Evolutionary conservation across 2,113 vertebrate genomes (phyloP).

Genomic region (Ochotona curzoniae): DNA sequence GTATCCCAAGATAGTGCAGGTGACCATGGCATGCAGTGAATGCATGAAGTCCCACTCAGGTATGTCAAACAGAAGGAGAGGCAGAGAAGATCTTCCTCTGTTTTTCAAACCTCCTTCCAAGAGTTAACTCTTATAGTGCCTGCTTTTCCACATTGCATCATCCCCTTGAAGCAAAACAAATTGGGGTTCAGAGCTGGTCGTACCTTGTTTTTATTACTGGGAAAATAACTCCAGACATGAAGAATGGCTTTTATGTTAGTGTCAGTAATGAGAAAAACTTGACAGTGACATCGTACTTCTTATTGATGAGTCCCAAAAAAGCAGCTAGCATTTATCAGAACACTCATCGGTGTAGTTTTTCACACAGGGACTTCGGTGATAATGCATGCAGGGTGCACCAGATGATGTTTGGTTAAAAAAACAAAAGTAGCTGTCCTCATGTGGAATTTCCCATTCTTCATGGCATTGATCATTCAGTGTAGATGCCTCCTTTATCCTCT

Average conservation of each 20-base stretch:
- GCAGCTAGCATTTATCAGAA: slow-evolving; percentile 33
- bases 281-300: background rate
- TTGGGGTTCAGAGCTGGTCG: background rate
- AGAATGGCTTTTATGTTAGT: slow-evolving; percentile 27
- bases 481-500: background rate
- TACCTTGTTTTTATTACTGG: slow-evolving; percentile 55
- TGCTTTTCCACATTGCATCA: background rate
- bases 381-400: background rate
- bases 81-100: background rate
- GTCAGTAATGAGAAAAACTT: slow-evolving; percentile 8
- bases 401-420: background rate
- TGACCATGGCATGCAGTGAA: background rate
- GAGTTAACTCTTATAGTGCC: background rate
- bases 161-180: background rate
- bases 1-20: background rate
- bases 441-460: background rate
- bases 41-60: background rate
- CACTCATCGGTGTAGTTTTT: background rate
- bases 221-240: background rate
- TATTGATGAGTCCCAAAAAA: background rate
- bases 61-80: background rate
- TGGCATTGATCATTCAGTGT: background rate
- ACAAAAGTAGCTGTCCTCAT: background rate
- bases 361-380: background rate
- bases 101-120: background rate